These are phyloP conservation scores for Hemichromis elongatus DNA, from an alignment of 2,113 vertebrate species.

Conservation along the genomic window DNA sequence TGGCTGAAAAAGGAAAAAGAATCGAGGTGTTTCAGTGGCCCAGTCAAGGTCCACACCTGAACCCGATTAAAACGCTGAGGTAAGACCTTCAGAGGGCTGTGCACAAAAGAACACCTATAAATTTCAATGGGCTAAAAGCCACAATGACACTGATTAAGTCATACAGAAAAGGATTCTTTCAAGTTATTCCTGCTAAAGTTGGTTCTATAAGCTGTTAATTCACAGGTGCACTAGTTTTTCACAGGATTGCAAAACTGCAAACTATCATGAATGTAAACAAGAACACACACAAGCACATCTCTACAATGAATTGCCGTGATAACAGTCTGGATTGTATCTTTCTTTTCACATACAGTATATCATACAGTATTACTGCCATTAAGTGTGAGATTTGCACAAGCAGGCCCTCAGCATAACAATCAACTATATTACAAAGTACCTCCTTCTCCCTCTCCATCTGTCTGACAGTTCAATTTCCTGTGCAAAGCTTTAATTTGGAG, in stretches of 20 bases:
- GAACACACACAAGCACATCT: background rate
- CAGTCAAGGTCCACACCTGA: background rate
- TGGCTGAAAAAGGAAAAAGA: no score
- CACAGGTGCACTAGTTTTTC: background rate
- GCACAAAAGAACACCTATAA: background rate
- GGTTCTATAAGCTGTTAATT: background rate
- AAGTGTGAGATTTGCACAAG: slow-evolving; percentile 55
- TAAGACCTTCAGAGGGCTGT: background rate
- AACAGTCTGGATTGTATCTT: background rate
- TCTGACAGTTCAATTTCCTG: slow-evolving; percentile 65
- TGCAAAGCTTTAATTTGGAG: slow-evolving; percentile 56
- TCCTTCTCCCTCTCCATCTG: slow-evolving; percentile 35
- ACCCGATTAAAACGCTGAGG: background rate
- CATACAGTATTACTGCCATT: slow-evolving; percentile 21
- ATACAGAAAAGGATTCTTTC: background rate
- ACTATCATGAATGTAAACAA: background rate
- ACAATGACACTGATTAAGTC: background rate
- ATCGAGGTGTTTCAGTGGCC: background rate
- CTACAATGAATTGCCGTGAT: background rate
- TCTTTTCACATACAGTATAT: background rate
- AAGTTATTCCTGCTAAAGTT: background rate
- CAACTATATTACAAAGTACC: slow-evolving; percentile 10
- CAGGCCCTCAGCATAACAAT: slow-evolving; percentile 28
- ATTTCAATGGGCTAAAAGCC: background rate
- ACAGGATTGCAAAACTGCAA: background rate